Evolutionary conservation across 2,113 vertebrate species (phyloP).

Genomic region (Myiozetetes cayanensis): DNA sequence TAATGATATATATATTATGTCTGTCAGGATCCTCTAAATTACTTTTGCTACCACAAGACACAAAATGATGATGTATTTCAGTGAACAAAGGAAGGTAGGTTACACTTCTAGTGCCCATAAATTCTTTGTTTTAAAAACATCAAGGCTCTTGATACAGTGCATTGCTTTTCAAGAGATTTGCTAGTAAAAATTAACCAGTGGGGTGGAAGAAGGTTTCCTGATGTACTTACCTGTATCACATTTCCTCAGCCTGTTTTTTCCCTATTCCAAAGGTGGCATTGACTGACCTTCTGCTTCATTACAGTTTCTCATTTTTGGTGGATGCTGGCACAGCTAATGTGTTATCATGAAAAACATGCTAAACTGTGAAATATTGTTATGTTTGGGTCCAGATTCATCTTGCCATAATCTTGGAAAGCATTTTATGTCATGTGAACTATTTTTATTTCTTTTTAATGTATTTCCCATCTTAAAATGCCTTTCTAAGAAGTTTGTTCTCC

Average conservation of each 20-base stretch:
- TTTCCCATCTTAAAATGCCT: background rate
- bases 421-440: background rate
- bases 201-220: background rate
- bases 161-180: slow-evolving; percentile 39
- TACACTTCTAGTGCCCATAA: slow-evolving; percentile 49
- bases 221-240: background rate
- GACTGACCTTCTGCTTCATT: background rate
- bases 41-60: slow-evolving; percentile 58
- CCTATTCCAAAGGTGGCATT: background rate
- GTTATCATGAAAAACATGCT: background rate
- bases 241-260: background rate
- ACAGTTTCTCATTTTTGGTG: background rate
- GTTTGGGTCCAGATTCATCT: background rate
- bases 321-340: background rate
- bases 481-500: background rate
- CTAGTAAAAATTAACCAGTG: slow-evolving; percentile 40
- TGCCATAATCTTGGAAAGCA: background rate
- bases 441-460: background rate
- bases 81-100: slow-evolving; percentile 60
- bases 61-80: slow-evolving; percentile 69
- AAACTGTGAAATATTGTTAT: background rate
- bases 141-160: slow-evolving; percentile 45
- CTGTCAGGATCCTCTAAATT: slow-evolving; percentile 69
- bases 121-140: slow-evolving; percentile 74
- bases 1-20: slow-evolving; percentile 69